These are phyloP conservation scores for Tursiops truncatus DNA, from an alignment of 2,113 vertebrate species.

Conservation along the genomic window DNA sequence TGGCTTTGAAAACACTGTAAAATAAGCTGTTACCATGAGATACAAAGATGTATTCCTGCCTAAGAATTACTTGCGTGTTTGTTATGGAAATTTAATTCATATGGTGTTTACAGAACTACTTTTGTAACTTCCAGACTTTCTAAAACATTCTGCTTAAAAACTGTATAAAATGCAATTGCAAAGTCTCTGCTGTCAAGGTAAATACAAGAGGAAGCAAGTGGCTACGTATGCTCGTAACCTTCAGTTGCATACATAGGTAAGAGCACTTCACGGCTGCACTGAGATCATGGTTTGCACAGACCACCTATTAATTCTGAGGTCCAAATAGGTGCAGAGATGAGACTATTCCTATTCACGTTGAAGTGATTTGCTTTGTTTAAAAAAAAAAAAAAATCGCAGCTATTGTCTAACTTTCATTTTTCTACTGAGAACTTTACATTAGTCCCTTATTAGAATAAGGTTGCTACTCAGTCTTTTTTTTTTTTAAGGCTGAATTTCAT, in stretches of 20 bases:
- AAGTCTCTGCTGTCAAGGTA: slow-evolving; percentile 55
- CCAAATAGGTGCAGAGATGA: slow-evolving; percentile 58
- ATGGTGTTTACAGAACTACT: slow-evolving; percentile 76
- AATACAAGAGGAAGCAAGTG: neutral
- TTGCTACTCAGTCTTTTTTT: slow-evolving; percentile 79
- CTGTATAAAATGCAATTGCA: neutral
- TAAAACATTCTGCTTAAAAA: slow-evolving; percentile 70
- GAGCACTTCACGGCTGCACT: slow-evolving; percentile 35
- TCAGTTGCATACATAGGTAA: neutral
- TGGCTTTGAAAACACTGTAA: slow-evolving; percentile 62
- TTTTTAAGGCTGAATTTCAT: slow-evolving; percentile 78
- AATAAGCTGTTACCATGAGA: neutral
- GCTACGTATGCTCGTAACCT: neutral
- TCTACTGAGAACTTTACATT: slow-evolving; percentile 73
- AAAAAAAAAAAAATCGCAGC: slow-evolving; percentile 53
- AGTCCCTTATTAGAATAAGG: slow-evolving; percentile 66
- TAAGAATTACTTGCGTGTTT: slow-evolving; percentile 7
- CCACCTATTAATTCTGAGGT: slow-evolving; percentile 48
- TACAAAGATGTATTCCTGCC: neutral
- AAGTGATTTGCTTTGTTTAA: slow-evolving; percentile 78
- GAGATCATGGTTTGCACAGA: slow-evolving; percentile 46
- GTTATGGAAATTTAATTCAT: slow-evolving; percentile 44
- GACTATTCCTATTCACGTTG: slow-evolving; percentile 69
- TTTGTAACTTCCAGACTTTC: slow-evolving; percentile 68
- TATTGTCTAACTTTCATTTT: slow-evolving; percentile 57